phyloP scores from a whole-genome alignment of 2,797 vertebrate genomes.

The Carcharodon carcharias region DNA sequence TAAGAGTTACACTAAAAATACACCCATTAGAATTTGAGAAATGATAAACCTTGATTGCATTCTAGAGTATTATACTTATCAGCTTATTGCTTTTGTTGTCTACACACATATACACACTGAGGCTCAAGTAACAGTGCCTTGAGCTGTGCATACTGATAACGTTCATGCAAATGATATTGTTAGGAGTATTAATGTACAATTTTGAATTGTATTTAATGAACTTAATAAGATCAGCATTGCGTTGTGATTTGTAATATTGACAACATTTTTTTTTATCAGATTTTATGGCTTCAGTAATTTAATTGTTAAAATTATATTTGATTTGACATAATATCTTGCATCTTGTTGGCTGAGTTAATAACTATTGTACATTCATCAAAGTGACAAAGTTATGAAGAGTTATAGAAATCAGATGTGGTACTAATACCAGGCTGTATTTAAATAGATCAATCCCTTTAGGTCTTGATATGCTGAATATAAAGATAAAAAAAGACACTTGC shows the following conservation, averaged over 20 bases:
- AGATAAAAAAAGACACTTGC: not conserved
- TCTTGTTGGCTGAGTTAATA: constrained; percentile 87
- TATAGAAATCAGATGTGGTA: constrained; percentile 72
- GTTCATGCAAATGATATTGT: constrained; percentile 78
- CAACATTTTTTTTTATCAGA: constrained; percentile 78
- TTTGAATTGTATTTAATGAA: constrained; percentile 82
- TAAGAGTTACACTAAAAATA: constrained; percentile 50
- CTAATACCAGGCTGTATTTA: constrained; percentile 98
- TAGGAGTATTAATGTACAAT: constrained; percentile 83
- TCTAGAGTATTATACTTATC: constrained; percentile 62
- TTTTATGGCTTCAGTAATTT: constrained; percentile 72
- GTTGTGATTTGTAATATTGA: constrained; percentile 76
- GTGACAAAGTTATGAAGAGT: constrained; percentile 78
- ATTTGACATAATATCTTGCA: constrained; percentile 71
- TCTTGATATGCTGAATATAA: not conserved
- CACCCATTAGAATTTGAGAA: constrained; percentile 52
- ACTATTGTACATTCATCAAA: constrained; percentile 90
- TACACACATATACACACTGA: constrained; percentile 80
- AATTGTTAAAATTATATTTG: constrained; percentile 70
- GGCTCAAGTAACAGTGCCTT: constrained; percentile 78
- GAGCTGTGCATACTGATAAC: constrained; percentile 59
- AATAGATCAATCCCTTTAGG: constrained; percentile 61
- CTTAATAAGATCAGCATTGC: constrained; percentile 66
- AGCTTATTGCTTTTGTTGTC: constrained; percentile 66
- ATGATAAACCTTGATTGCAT: constrained; percentile 58